A percentile compares a stretch with the other conserved stretches of the same genome.
These are phyloP conservation scores for Stratiomys singularior DNA, from an alignment of 2,888 invertebrate genomes.

Conservation along the genomic window DNA sequence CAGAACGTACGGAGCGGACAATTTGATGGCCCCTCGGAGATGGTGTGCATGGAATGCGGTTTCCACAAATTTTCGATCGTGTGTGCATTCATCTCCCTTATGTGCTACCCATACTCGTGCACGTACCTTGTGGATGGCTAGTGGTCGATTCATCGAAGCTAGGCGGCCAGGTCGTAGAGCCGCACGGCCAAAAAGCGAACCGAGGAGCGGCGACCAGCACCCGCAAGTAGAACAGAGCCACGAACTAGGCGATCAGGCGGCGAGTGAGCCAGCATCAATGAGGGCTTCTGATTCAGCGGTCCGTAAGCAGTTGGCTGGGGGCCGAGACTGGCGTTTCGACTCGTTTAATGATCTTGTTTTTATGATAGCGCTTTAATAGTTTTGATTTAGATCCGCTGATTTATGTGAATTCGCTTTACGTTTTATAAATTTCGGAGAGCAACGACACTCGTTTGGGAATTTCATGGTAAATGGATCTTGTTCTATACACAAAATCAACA, in stretches of 20 bases:
- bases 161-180: conserved; percentile 1
- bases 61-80: conserved; percentile 27
- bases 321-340: background rate
- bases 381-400: no score
- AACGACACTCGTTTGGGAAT: no score
- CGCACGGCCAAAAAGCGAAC: conserved; percentile 23
- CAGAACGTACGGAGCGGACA: background rate
- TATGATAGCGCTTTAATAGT: no score
- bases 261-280: background rate
- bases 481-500: no score
- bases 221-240: background rate
- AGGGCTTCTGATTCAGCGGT: background rate
- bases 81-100: conserved; percentile 39
- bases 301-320: conserved; percentile 6
- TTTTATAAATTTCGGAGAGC: no score
- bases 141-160: background rate
- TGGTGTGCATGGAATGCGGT: conserved; percentile 35
- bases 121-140: no score
- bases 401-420: no score
- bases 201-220: conserved; percentile 20
- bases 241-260: conserved; percentile 24
- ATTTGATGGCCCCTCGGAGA: conserved; percentile 23
- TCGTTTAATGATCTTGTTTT: background rate
- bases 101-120: background rate
- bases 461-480: no score